Base-by-base conservation (phyloP, 2,888 invertebrate species). In the Mactromeris polynyma region DNA sequence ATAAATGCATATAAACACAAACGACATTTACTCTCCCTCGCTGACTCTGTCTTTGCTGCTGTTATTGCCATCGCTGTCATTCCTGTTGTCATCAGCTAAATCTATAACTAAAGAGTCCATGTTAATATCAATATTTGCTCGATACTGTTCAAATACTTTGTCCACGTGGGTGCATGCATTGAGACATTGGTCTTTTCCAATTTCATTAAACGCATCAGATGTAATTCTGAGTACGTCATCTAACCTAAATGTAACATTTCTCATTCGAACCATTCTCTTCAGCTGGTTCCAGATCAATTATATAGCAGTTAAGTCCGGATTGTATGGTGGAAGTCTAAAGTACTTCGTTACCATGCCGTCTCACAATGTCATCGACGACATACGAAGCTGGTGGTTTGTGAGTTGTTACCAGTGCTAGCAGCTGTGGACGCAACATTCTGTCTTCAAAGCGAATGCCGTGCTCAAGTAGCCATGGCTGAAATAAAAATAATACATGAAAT, bases 251-350 rank as follows among this genome's bases (percentile, higher is more conserved):
- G 83, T 80, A 14, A 58, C 31, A 38, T 83, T 87, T 26, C 46
- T 83, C 3, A n/a, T 21, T 0, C 73, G 64, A 11, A 88, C 78
- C 11, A 77, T 40, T 1, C 9, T 21, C 36, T 85, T 85, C 14
- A 85, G 33, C 69, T 89, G 85, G 31, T 83, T 83, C 85, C 79
- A 83, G 31, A 89, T 89, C 2, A 85, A n/a, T 42, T 85, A 83
- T 26, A 89, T 88, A 11, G 85, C 82, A 38, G 83, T 87, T 19
- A 87, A 80, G 26, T 83, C 83, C 1, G 85, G 85, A 36, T 84
- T 84, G 33, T 89, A 81, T 2, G 89, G 87, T 26, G 86, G 89
- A 6, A 87, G 77, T 11, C 81, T 51, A 2, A n/a, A 89, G 82
- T 40, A 81, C 51, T 33, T 87, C 86, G 31, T 89, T 81, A 7